Evolutionary conservation across 2,888 invertebrate genomes (phyloP).

Genomic region (Heliconius aoede): DNA sequence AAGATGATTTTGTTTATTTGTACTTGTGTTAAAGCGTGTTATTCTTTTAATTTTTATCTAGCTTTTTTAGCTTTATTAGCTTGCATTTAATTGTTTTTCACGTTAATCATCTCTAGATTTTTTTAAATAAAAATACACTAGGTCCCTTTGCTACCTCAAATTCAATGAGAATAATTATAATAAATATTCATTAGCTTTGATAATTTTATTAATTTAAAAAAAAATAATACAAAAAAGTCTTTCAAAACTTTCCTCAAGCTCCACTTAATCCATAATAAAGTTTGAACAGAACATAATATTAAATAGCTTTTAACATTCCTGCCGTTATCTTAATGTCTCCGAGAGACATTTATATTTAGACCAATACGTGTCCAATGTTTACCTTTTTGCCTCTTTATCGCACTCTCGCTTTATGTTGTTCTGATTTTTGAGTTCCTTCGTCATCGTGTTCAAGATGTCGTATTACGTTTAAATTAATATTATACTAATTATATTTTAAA

Average conservation of each 20-base stretch:
- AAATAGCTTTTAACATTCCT: constrained; percentile 85
- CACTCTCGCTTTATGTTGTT: constrained; percentile 55
- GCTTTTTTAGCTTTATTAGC: too few species aligned
- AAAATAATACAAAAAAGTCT: neutral
- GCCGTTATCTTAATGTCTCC: constrained; percentile 74
- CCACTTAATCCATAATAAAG: constrained; percentile 68
- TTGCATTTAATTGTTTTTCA: too few species aligned
- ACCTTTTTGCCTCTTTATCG: constrained; percentile 78
- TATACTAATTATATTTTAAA: neutral
- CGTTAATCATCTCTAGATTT: too few species aligned
- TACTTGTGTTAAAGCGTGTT: too few species aligned
- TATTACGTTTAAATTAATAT: neutral
- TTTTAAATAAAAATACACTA: too few species aligned
- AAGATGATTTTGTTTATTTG: neutral
- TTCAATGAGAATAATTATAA: too few species aligned
- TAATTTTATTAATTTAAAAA: neutral
- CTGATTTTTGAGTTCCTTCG: constrained; percentile 62
- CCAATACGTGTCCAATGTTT: constrained; percentile 81
- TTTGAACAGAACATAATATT: constrained; percentile 84
- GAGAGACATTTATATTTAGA: constrained; percentile 82
- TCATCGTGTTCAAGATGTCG: neutral
- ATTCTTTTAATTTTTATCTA: too few species aligned
- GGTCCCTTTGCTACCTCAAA: too few species aligned
- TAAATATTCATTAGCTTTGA: too few species aligned
- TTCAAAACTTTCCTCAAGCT: constrained; percentile 30